phyloP scores from a whole-genome alignment of 2,797 vertebrate species.

The Tinamus major region DNA sequence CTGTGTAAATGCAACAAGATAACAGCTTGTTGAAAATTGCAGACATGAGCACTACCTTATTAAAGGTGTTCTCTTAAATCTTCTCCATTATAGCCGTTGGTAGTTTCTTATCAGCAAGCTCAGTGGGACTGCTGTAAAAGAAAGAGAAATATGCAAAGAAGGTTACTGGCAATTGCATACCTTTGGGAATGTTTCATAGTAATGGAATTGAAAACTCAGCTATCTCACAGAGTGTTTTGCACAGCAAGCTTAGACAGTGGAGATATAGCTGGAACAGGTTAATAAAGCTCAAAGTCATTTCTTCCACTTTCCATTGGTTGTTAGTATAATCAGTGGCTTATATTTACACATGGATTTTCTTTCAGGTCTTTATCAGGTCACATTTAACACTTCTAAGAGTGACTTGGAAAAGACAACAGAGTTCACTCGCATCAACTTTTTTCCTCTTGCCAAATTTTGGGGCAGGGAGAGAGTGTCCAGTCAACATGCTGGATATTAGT shows the following conservation, averaged over 20 bases:
- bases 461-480: background rate
- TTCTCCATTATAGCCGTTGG: background rate
- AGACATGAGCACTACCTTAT: background rate
- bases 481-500: background rate
- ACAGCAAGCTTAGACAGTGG: background rate
- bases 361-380: background rate
- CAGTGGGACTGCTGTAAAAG: background rate
- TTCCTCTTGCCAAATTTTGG: background rate
- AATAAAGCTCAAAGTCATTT: background rate
- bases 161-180: background rate
- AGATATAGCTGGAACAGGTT: background rate
- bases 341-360: background rate
- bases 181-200: background rate
- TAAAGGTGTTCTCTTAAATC: background rate
- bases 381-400: background rate
- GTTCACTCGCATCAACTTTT: background rate
- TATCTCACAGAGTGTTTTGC: background rate
- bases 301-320: background rate
- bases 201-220: background rate
- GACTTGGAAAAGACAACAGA: background rate
- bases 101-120: background rate
- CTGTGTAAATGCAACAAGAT: background rate
- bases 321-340: background rate
- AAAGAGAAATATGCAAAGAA: background rate
- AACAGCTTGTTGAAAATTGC: background rate